Evolutionary conservation across 2,113 vertebrate species (phyloP).

Genomic region (Limanda limanda): DNA sequence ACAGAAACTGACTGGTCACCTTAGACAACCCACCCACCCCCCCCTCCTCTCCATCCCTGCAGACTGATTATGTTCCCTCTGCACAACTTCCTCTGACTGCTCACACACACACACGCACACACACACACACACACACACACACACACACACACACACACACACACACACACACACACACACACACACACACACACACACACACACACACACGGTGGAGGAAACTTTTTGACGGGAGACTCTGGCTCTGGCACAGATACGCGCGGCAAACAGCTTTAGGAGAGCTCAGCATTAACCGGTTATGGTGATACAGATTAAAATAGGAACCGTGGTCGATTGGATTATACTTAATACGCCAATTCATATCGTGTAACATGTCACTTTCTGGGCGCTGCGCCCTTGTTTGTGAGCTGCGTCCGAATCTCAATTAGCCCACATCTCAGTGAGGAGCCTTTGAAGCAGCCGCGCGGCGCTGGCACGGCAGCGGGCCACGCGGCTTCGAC

Average conservation of each 20-base stretch:
- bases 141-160: no score
- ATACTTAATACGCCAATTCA: constrained; percentile 75
- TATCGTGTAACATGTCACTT: constrained; percentile 73
- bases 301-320: constrained; percentile 77
- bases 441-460: constrained; percentile 47
- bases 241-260: constrained; percentile 60
- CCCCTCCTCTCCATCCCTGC: constrained; percentile 22
- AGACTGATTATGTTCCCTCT: constrained; percentile 30
- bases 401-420: constrained; percentile 71
- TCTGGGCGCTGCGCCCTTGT: constrained; percentile 78
- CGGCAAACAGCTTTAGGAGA: constrained; percentile 60
- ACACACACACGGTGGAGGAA: constrained; percentile 14
- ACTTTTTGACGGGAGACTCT: constrained; percentile 53
- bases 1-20: constrained; percentile 37
- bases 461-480: neutral
- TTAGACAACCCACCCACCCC: no score
- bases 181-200: no score
- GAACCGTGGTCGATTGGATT: constrained; percentile 77
- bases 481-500: constrained; percentile 47
- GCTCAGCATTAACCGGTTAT: constrained; percentile 56
- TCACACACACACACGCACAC: neutral
- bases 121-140: no score
- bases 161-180: no score
- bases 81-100: constrained; percentile 28
- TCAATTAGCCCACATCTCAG: constrained; percentile 73